phyloP scores from a whole-genome alignment of 2,888 invertebrate genomes.

The Galerucella calmariensis region DNA sequence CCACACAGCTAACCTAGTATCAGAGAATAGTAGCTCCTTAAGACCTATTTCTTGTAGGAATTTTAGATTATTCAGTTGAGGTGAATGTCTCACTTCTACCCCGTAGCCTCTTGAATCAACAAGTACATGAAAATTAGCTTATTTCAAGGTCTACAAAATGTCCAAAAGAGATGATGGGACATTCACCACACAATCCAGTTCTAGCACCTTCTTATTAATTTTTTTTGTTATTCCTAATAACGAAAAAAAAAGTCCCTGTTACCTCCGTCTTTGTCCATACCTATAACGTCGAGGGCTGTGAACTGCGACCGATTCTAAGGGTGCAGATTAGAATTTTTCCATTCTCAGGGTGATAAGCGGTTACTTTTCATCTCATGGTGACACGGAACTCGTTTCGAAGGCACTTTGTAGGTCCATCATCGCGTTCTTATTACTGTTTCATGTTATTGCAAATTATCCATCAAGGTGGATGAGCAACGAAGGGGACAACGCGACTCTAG shows the following conservation, averaged over 20 bases:
- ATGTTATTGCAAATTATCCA: slow-evolving; percentile 62
- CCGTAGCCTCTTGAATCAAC: too few species aligned
- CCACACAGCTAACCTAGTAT: too few species aligned
- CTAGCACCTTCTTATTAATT: too few species aligned
- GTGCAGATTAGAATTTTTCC: slow-evolving; percentile 47
- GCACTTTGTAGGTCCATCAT: slow-evolving; percentile 52
- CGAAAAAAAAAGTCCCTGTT: not conserved
- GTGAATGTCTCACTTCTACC: too few species aligned
- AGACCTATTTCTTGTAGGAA: too few species aligned
- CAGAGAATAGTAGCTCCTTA: too few species aligned
- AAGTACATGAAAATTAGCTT: too few species aligned
- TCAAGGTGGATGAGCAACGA: slow-evolving; percentile 44
- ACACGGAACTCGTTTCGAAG: slow-evolving; percentile 48
- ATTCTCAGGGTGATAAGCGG: slow-evolving; percentile 53
- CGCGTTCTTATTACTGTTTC: slow-evolving; percentile 60
- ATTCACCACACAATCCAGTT: too few species aligned
- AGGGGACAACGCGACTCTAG: not conserved
- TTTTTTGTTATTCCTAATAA: too few species aligned
- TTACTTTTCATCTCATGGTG: slow-evolving; percentile 53
- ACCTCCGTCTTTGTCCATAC: slow-evolving; percentile 34
- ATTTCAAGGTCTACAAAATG: too few species aligned
- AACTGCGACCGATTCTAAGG: slow-evolving; percentile 50
- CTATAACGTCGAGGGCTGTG: slow-evolving; percentile 48
- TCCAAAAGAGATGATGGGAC: too few species aligned
- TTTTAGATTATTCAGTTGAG: too few species aligned